These are phyloP conservation scores for Falcaria lacertinaria DNA, from an alignment of 2,888 invertebrate species.

Conservation along the genomic window DNA sequence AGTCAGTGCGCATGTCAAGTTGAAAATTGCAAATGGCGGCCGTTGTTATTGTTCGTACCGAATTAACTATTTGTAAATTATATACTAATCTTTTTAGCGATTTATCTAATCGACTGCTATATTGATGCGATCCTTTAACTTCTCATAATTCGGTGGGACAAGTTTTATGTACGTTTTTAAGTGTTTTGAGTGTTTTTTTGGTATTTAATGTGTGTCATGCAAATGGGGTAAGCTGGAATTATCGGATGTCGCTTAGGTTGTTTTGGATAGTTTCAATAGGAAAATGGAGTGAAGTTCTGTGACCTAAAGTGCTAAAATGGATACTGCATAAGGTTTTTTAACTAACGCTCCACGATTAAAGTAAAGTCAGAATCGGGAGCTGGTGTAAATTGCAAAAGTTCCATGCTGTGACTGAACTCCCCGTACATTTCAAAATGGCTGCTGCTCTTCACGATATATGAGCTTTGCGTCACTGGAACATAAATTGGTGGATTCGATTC, in stretches of 20 bases:
- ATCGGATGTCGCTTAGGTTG: conserved; percentile 80
- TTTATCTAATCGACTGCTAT: conserved; percentile 79
- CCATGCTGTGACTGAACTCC: conserved; percentile 80
- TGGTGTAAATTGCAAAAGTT: conserved; percentile 72
- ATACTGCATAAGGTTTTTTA: conserved; percentile 63
- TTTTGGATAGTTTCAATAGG: conserved; percentile 77
- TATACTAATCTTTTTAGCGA: conserved; percentile 83
- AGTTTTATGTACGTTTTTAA: conserved; percentile 75
- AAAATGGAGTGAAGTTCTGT: conserved; percentile 72
- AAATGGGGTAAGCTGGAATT: conserved; percentile 85
- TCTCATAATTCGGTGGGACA: conserved; percentile 70
- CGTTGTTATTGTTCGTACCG: conserved; percentile 99
- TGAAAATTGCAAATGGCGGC: conserved; percentile 98
- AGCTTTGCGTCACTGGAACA: conserved; percentile 81
- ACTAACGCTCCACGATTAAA: conserved; percentile 44
- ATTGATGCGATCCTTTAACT: conserved; percentile 75
- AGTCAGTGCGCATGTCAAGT: conserved; percentile 86
- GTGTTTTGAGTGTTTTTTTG: conserved; percentile 78
- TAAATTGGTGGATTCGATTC: conserved; percentile 71
- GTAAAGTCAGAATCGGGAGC: conserved; percentile 48
- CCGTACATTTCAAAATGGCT: conserved; percentile 82
- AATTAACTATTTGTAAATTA: conserved; percentile 85
- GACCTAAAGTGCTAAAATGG: conserved; percentile 68
- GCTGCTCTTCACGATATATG: conserved; percentile 80
- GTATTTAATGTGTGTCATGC: conserved; percentile 86